phyloP scores from a whole-genome alignment of 2,113 vertebrate species.

The Taurulus bubalis region DNA sequence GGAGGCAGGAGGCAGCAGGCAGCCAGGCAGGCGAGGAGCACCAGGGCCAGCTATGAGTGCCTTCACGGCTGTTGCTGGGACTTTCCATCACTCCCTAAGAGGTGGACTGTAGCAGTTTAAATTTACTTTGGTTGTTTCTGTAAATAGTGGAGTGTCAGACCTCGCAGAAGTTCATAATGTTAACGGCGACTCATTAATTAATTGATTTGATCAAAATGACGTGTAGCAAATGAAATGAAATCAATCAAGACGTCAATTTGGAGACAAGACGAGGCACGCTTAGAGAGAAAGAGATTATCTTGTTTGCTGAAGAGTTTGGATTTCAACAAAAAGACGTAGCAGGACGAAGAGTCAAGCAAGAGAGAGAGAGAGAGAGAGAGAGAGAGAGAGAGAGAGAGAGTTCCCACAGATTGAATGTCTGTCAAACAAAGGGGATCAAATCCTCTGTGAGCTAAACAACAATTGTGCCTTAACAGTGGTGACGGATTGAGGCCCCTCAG shows the following conservation, averaged over 20 bases:
- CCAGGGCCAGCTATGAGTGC: slow-evolving; percentile 70
- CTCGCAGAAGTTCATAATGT: slow-evolving; percentile 61
- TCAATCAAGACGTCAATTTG: slow-evolving; percentile 61
- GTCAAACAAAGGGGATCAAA: slow-evolving; percentile 73
- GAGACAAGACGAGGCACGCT: slow-evolving; percentile 63
- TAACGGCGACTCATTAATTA: slow-evolving; percentile 58
- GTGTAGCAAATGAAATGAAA: slow-evolving; percentile 58
- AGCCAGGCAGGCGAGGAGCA: slow-evolving; percentile 67
- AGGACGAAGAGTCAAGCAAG: slow-evolving; percentile 14
- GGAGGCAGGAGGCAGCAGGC: slow-evolving; percentile 71
- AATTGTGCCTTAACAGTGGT: slow-evolving; percentile 73
- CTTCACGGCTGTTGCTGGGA: slow-evolving; percentile 77
- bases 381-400: slow-evolving; percentile 37
- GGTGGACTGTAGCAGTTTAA: slow-evolving; percentile 61
- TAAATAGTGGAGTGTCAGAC: slow-evolving; percentile 65
- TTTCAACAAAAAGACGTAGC: slow-evolving; percentile 29
- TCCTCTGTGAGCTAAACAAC: slow-evolving; percentile 75
- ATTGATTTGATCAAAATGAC: slow-evolving; percentile 52
- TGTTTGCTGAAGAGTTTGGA: slow-evolving; percentile 54
- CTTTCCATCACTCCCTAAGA: slow-evolving; percentile 80
- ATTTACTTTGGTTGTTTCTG: slow-evolving; percentile 64
- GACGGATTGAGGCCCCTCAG: slow-evolving; percentile 55
- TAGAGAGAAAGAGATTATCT: slow-evolving; percentile 40
- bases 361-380: slow-evolving; percentile 41
- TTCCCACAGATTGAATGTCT: slow-evolving; percentile 79